A percentile compares a stretch with the other conserved stretches of the same genome.
Conservation (phyloP, 2,797 vertebrate species). For the Thunnus albacares region DNA sequence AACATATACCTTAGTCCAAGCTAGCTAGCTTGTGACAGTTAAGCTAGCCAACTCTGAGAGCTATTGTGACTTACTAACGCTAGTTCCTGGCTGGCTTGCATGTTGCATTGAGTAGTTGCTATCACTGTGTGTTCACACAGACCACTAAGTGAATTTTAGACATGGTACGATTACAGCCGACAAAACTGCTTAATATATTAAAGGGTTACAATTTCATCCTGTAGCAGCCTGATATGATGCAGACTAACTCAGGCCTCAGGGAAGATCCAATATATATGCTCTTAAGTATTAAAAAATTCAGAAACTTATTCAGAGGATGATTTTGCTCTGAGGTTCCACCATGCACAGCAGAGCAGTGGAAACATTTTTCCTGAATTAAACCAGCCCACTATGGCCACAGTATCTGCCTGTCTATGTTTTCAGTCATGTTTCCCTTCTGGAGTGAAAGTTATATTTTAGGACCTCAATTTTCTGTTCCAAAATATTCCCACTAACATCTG, state of each 20-base stretch:
- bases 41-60: too few species aligned
- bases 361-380: conserved; percentile 10
- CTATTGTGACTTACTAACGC: too few species aligned
- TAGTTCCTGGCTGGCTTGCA: too few species aligned
- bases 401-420: conserved; percentile 11
- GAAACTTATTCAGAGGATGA: not conserved
- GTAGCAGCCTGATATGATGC: not conserved
- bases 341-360: not conserved
- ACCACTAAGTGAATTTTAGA: too few species aligned
- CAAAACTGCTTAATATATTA: not conserved
- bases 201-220: not conserved
- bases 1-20: too few species aligned
- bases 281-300: not conserved
- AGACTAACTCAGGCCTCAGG: not conserved
- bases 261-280: not conserved
- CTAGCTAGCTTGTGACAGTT: too few species aligned
- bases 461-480: conserved; percentile 48
- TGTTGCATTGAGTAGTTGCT: too few species aligned
- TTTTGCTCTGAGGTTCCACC: not conserved
- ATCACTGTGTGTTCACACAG: too few species aligned
- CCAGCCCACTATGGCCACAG: not conserved
- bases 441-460: conserved; percentile 52
- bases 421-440: conserved; percentile 27
- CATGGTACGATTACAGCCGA: too few species aligned
- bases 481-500: conserved; percentile 36